phyloP scores from a whole-genome alignment of 1,140 invertebrate genomes.

The Drosophila lowei region DNA sequence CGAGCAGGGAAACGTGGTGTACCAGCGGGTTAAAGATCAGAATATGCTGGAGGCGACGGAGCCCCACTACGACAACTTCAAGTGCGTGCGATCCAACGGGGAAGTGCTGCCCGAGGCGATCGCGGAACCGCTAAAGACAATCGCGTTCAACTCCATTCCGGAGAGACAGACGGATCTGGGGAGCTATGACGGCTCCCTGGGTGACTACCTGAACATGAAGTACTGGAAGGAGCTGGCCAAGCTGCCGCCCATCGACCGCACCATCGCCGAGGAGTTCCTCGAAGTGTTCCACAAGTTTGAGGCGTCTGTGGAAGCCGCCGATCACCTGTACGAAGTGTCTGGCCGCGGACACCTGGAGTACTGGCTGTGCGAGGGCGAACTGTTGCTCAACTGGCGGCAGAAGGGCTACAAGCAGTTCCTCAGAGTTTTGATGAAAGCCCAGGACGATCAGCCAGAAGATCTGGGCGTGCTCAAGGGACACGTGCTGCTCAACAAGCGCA shows the following conservation, averaged over 20 bases:
- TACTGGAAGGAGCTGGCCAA: slow-evolving; percentile 68
- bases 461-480: slow-evolving; percentile 68
- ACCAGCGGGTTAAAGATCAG: slow-evolving; percentile 85
- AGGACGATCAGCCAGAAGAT: slow-evolving; percentile 20
- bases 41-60: slow-evolving; percentile 83
- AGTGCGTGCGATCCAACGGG: slow-evolving; percentile 80
- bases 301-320: slow-evolving; percentile 85
- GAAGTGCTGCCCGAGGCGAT: slow-evolving; percentile 70
- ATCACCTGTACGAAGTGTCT: slow-evolving; percentile 86
- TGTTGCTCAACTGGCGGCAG: slow-evolving; percentile 86
- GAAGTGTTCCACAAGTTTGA: slow-evolving; percentile 84
- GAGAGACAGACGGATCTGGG: slow-evolving; percentile 64
- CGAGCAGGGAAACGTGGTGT: slow-evolving; percentile 88
- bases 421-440: slow-evolving; percentile 84
- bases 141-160: slow-evolving; percentile 59
- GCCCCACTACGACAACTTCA: slow-evolving; percentile 60
- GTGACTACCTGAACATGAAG: slow-evolving; percentile 83
- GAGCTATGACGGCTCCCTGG: slow-evolving; percentile 79
- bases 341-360: slow-evolving; percentile 84
- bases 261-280: slow-evolving; percentile 83
- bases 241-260: slow-evolving; percentile 39
- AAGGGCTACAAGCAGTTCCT: slow-evolving; percentile 86
- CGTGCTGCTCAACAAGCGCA: slow-evolving; percentile 84
- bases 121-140: slow-evolving; percentile 53
- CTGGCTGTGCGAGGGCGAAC: slow-evolving; percentile 86